phyloP scores from a whole-genome alignment of 2,113 vertebrate genomes.

The Mesoclemmys tuberculata region DNA sequence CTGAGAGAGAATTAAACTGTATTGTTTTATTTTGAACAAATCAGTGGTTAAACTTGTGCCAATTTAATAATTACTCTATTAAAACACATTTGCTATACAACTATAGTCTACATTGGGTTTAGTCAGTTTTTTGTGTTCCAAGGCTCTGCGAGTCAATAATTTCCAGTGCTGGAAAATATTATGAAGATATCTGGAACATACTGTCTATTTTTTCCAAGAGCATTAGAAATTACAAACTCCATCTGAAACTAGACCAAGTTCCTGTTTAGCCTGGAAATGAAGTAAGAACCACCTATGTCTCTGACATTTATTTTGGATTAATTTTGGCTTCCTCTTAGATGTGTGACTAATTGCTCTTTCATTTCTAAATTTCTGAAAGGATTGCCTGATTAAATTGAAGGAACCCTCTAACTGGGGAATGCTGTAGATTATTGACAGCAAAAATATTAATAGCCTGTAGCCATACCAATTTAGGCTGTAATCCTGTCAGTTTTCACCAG shows the following conservation, averaged over 20 bases:
- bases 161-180: conserved; percentile 74
- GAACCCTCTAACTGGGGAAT: conserved; percentile 11
- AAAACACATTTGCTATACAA: conserved; percentile 36
- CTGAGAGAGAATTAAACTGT: background rate
- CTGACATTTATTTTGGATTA: conserved; percentile 36
- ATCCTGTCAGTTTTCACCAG: background rate
- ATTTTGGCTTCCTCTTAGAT: conserved; percentile 63
- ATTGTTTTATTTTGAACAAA: background rate
- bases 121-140: conserved; percentile 62
- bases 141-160: conserved; percentile 61
- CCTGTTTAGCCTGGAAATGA: conserved; percentile 43
- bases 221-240: conserved; percentile 61
- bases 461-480: background rate
- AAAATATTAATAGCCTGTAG: background rate
- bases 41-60: conserved; percentile 11
- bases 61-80: conserved; percentile 36
- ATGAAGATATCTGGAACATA: conserved; percentile 61
- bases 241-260: conserved; percentile 54
- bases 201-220: conserved; percentile 59
- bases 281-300: conserved; percentile 55
- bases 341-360: conserved; percentile 38
- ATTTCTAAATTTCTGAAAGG: background rate
- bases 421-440: background rate
- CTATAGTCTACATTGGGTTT: conserved; percentile 55
- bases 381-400: conserved; percentile 9